Evolutionary conservation across 2,113 vertebrate genomes (phyloP).

Genomic region (Brachypodius melanocephalos): DNA sequence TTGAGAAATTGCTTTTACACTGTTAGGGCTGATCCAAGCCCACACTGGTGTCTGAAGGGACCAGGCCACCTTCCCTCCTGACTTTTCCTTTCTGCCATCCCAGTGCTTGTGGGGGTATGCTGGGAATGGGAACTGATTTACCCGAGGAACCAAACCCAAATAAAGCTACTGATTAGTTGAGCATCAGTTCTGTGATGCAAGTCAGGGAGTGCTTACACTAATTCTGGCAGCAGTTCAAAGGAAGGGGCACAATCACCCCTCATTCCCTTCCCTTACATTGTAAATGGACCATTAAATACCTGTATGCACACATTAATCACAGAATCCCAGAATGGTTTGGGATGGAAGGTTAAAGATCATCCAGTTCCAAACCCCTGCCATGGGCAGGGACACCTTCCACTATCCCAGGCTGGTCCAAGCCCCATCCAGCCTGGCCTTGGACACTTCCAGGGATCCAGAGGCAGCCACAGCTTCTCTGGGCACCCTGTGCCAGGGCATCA

Average conservation of each 20-base stretch:
- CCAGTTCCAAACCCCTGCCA: accelerated
- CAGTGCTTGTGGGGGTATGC: neutral
- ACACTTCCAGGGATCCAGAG: neutral
- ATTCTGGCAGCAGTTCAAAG: neutral
- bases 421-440: accelerated
- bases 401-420: accelerated
- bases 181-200: neutral
- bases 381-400: neutral
- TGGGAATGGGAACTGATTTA: neutral
- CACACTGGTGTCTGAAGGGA: neutral
- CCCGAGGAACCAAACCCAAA: neutral
- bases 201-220: neutral
- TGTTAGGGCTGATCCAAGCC: neutral
- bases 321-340: neutral
- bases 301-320: neutral
- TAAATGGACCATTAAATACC: neutral
- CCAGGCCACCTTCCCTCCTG: neutral
- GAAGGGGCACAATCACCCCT: neutral
- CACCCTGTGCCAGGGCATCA: accelerated
- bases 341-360: neutral
- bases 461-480: neutral
- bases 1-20: neutral
- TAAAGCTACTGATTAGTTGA: neutral
- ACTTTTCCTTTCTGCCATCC: neutral
- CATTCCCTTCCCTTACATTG: neutral